Evolutionary conservation across 2,797 vertebrate genomes (phyloP).

Genomic region (Lemur catta): DNA sequence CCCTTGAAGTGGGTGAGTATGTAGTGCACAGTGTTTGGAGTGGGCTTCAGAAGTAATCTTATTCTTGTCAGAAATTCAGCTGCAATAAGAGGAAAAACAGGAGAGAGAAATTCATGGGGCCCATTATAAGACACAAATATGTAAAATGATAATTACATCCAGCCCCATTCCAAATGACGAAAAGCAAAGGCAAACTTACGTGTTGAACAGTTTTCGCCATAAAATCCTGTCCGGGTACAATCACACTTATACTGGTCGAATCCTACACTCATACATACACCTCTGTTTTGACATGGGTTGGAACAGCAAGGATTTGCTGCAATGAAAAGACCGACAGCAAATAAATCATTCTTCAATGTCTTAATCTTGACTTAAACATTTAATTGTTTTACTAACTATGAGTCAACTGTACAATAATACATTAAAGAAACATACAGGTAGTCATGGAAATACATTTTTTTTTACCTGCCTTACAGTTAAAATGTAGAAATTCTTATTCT

Average conservation of each 20-base stretch:
- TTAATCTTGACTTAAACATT: not conserved
- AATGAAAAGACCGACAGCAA: slow-evolving; percentile 21
- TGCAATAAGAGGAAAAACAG: slow-evolving; percentile 71
- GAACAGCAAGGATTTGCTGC: slow-evolving; percentile 95
- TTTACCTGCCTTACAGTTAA: not conserved
- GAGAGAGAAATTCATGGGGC: not conserved
- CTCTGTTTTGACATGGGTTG: slow-evolving; percentile 94
- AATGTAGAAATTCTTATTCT: not conserved
- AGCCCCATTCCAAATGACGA: not conserved
- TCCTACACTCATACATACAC: slow-evolving; percentile 89
- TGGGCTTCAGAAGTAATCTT: slow-evolving; percentile 89
- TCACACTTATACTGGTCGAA: slow-evolving; percentile 92
- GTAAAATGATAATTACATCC: not conserved
- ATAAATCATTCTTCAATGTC: not conserved
- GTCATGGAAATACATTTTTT: not conserved
- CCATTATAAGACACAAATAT: not conserved
- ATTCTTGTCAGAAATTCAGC: slow-evolving; percentile 94
- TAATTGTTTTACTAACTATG: not conserved
- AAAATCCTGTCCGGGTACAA: slow-evolving; percentile 94
- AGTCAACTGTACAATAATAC: not conserved
- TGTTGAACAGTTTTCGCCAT: slow-evolving; percentile 92
- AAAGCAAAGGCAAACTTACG: slow-evolving; percentile 86
- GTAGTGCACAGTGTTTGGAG: slow-evolving; percentile 93
- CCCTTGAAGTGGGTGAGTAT: slow-evolving; percentile 96
- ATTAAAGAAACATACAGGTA: not conserved